Percentiles rank a stretch among this genome's conserved stretches.
These are phyloP conservation scores for Mimachlamys varia DNA, from an alignment of 2,888 invertebrate species.

Conservation along the genomic window DNA sequence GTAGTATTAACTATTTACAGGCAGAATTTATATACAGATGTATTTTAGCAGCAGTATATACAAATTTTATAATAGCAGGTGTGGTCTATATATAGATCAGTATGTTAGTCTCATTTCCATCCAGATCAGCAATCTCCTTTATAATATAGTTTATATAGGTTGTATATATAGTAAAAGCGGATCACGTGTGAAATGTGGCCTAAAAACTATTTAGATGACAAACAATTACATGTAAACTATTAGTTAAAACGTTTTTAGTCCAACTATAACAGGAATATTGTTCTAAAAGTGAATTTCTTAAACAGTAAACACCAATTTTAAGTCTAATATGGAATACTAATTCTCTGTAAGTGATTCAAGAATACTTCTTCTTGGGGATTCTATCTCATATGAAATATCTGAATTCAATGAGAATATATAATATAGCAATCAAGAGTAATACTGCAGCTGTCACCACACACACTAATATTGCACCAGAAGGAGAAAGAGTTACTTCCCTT, in stretches of 20 bases:
- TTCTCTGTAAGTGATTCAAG: background rate
- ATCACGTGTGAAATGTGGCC: background rate
- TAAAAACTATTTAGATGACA: no score
- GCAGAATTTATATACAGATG: background rate
- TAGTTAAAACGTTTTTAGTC: background rate
- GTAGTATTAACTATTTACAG: background rate
- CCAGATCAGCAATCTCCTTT: background rate
- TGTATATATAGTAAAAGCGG: background rate
- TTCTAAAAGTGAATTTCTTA: no score
- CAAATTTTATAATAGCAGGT: background rate
- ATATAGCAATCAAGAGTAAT: background rate
- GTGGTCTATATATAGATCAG: background rate
- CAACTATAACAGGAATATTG: background rate
- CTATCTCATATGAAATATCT: background rate
- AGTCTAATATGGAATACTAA: background rate
- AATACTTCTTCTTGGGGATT: no score
- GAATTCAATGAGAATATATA: background rate
- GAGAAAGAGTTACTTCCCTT: background rate
- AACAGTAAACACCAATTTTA: no score
- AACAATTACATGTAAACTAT: background rate
- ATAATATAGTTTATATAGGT: background rate
- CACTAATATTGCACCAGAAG: constrained; percentile 25
- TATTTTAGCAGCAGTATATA: background rate
- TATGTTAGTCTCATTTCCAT: background rate
- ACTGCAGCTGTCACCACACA: background rate